Conservation (phyloP, 2,113 vertebrate genomes). For the Rhinoptilus africanus region DNA sequence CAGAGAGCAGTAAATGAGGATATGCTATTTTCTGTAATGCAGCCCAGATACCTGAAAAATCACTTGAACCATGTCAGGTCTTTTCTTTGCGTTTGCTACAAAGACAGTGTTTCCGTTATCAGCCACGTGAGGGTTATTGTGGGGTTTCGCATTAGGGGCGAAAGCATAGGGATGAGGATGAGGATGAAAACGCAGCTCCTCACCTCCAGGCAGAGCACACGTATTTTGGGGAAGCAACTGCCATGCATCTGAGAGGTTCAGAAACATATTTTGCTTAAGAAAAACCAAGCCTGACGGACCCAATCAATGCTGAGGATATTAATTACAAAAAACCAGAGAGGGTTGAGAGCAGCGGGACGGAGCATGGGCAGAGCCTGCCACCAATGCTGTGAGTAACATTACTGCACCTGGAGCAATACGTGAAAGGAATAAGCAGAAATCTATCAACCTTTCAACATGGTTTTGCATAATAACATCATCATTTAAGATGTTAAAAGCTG, state of each 20-base stretch:
- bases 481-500: neutral
- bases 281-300: neutral
- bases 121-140: rapidly evolving
- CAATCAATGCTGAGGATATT: neutral
- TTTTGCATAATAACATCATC: neutral
- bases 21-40: neutral
- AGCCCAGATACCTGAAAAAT: neutral
- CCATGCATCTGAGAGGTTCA: neutral
- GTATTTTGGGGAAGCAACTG: neutral
- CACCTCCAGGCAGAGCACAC: neutral
- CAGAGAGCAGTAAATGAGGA: neutral
- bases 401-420: rapidly evolving
- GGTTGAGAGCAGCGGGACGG: rapidly evolving
- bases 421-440: neutral
- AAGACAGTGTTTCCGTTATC: rapidly evolving
- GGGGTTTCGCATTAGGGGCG: neutral
- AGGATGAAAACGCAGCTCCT: neutral
- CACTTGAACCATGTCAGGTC: neutral
- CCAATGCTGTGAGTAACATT: rapidly evolving
- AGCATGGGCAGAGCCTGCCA: neutral
- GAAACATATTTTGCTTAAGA: neutral
- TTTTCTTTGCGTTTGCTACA: neutral
- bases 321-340: neutral
- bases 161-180: neutral
- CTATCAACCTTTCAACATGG: neutral